Percentiles rank a stretch among this genome's conserved stretches.
These are phyloP conservation scores for Neotoxoptera formosana DNA, from an alignment of 1,140 invertebrate species.

Conservation along the genomic window DNA sequence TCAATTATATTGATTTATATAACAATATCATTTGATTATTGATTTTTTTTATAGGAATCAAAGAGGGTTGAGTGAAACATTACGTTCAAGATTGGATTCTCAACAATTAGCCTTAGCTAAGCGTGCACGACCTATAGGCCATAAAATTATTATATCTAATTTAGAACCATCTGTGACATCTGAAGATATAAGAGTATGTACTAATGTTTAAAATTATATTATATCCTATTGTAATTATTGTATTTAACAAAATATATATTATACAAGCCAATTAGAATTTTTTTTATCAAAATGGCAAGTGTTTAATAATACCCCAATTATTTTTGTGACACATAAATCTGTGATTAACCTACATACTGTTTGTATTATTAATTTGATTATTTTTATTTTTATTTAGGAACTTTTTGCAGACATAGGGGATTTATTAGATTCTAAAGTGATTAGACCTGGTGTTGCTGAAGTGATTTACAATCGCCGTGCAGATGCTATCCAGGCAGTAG, in stretches of 20 bases:
- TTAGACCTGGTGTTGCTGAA: slow-evolving; percentile 87
- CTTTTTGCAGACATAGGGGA: slow-evolving; percentile 91
- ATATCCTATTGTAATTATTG: background rate
- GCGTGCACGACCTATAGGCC: slow-evolving; percentile 66
- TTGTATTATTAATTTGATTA: slow-evolving; percentile 6
- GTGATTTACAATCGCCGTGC: slow-evolving; percentile 85
- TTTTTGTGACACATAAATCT: background rate
- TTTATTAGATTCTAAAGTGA: slow-evolving; percentile 80
- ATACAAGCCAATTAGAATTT: background rate
- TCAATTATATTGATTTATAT: background rate
- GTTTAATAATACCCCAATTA: background rate
- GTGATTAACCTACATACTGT: background rate
- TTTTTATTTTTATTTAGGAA: slow-evolving; percentile 69
- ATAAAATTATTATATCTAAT: slow-evolving; percentile 86
- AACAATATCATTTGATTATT: background rate
- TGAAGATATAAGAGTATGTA: slow-evolving; percentile 82
- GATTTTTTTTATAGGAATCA: background rate
- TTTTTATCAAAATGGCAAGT: background rate
- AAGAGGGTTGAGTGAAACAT: slow-evolving; percentile 48
- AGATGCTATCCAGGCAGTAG: slow-evolving; percentile 87
- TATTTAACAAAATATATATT: background rate
- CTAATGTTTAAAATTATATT: slow-evolving; percentile 18
- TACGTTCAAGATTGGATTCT: slow-evolving; percentile 53
- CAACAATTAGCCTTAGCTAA: slow-evolving; percentile 15
- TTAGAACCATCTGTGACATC: slow-evolving; percentile 84